Conservation (phyloP, 2,797 vertebrate species). For the Macroramphosus scolopax region DNA sequence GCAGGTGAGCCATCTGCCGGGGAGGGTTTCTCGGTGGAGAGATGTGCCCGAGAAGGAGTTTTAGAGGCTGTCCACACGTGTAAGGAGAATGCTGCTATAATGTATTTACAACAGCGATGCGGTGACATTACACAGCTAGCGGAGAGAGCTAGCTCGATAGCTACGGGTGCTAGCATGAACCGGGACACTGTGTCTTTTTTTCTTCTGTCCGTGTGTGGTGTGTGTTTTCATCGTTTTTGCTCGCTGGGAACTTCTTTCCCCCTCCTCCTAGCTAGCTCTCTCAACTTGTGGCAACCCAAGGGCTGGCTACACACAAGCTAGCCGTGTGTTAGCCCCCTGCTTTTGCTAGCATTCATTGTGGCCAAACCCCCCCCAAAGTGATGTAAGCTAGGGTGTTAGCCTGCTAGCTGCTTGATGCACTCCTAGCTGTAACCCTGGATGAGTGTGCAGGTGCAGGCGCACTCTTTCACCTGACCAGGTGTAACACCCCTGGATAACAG, state of each 20-base stretch:
- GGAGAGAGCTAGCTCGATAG: conserved; percentile 62
- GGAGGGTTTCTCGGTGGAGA: conserved; percentile 48
- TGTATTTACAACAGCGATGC: conserved; percentile 74
- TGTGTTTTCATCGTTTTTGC: conserved; percentile 14
- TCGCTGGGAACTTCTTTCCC: conserved; percentile 49
- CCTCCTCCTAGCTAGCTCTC: conserved; percentile 21
- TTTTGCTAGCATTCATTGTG: conserved; percentile 57
- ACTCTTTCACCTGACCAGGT: conserved; percentile 63
- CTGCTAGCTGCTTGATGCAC: conserved; percentile 40
- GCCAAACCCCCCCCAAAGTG: conserved; percentile 38
- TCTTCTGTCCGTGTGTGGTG: conserved; percentile 10
- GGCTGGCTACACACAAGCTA: conserved; percentile 42
- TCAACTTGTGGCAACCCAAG: conserved; percentile 55
- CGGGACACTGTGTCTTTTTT: conserved; percentile 64
- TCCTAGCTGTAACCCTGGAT: too few species aligned
- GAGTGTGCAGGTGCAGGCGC: too few species aligned
- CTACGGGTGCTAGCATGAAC: conserved; percentile 64
- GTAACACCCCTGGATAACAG: conserved; percentile 18
- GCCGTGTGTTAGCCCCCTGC: conserved; percentile 59
- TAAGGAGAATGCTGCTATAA: conserved; percentile 51
- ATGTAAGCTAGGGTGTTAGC: conserved; percentile 60
- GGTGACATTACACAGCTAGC: conserved; percentile 77
- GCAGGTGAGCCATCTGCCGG: conserved; percentile 74
- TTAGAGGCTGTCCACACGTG: conserved; percentile 75
- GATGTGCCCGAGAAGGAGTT: conserved; percentile 69